Evolutionary conservation across 2,113 vertebrate species (phyloP).

Genomic region (Xiphias gladius): DNA sequence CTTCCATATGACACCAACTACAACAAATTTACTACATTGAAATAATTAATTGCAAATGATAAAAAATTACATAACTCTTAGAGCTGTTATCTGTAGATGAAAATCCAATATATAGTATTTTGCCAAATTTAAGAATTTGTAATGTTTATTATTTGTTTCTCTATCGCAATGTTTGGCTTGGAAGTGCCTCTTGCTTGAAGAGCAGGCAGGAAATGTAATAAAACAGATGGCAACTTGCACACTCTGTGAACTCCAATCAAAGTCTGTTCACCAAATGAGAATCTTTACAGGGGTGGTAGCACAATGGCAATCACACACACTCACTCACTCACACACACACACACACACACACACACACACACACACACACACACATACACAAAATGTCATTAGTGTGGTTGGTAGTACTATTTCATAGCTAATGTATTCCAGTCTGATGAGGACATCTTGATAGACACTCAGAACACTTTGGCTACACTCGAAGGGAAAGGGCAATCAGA

Average conservation of each 20-base stretch:
- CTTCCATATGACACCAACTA: conserved; percentile 20
- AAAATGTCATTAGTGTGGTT: neutral
- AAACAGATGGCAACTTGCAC: conserved; percentile 17
- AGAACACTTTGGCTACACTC: conserved; percentile 21
- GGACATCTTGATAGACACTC: conserved; percentile 50
- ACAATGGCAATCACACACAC: conserved; percentile 3
- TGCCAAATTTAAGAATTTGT: neutral
- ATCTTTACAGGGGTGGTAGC: conserved; percentile 46
- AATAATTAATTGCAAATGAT: conserved; percentile 26
- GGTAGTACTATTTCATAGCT: conserved; percentile 1
- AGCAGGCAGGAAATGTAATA: conserved; percentile 37
- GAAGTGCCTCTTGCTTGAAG: neutral
- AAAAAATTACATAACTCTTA: neutral
- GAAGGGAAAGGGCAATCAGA: conserved; percentile 9
- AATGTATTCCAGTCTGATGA: conserved; percentile 34
- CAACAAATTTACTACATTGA: neutral
- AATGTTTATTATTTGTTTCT: conserved; percentile 31
- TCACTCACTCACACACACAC: neutral
- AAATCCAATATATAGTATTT: neutral
- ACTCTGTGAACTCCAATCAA: conserved; percentile 42
- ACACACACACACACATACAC: neutral
- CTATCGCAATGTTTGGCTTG: neutral
- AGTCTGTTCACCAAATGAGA: conserved; percentile 62
- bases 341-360: neutral
- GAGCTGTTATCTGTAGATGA: neutral